phyloP scores from a whole-genome alignment of 2,797 vertebrate species.

The Gymnoscopelus microlampas region DNA sequence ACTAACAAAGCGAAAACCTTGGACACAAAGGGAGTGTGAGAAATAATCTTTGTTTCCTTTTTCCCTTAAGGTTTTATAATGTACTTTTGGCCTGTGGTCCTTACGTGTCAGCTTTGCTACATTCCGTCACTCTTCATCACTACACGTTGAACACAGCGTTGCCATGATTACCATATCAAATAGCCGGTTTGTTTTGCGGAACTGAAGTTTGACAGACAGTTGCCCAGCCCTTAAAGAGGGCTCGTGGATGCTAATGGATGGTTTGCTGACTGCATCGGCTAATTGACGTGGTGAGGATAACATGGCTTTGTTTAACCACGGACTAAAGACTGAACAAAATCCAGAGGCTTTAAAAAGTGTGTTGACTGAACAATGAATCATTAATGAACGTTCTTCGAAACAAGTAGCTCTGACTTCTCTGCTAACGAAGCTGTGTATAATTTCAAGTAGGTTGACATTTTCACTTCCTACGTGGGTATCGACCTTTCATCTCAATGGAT shows the following conservation, averaged over 20 bases:
- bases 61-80: slow-evolving; percentile 55
- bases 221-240: slow-evolving; percentile 31
- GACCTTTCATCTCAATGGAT: slow-evolving; percentile 34
- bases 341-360: slow-evolving; percentile 55
- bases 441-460: slow-evolving; percentile 55
- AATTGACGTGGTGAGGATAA: slow-evolving; percentile 51
- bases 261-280: slow-evolving; percentile 32
- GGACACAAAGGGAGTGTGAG: slow-evolving; percentile 24
- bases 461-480: slow-evolving; percentile 39
- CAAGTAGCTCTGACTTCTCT: slow-evolving; percentile 34
- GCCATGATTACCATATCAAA: not conserved
- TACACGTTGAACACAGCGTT: slow-evolving; percentile 10
- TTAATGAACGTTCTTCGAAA: slow-evolving; percentile 38
- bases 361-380: slow-evolving; percentile 46
- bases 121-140: slow-evolving; percentile 39
- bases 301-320: slow-evolving; percentile 23
- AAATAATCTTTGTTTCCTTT: slow-evolving; percentile 28
- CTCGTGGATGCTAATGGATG: slow-evolving; percentile 38
- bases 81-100: slow-evolving; percentile 37
- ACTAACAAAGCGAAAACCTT: slow-evolving; percentile 31
- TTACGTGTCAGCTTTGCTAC: slow-evolving; percentile 55
- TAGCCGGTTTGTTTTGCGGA: slow-evolving; percentile 10
- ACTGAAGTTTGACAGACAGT: slow-evolving; percentile 16
- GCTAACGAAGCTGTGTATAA: slow-evolving; percentile 49
- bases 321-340: slow-evolving; percentile 30